Conservation (phyloP, 1,140 invertebrate genomes). For the Octopus sinensis region DNA sequence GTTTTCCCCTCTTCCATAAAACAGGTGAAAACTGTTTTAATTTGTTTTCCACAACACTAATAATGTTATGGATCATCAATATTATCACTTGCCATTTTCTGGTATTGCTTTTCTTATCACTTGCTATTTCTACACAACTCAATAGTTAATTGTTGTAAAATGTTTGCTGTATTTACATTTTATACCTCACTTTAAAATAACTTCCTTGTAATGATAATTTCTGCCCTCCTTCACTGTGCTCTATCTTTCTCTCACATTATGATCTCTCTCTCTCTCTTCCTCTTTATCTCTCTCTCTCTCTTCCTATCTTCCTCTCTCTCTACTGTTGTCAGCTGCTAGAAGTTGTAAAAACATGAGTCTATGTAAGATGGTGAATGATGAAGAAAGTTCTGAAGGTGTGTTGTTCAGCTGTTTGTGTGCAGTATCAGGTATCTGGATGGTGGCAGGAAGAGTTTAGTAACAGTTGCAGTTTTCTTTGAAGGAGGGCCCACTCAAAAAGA, state of each 20-base stretch:
- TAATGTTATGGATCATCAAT: too few relatives aligned
- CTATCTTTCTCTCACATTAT: neutral
- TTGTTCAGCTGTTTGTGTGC: conserved; percentile 5
- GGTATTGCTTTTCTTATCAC: too few relatives aligned
- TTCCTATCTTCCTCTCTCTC: neutral
- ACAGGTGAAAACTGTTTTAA: too few relatives aligned
- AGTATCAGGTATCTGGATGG: conserved; percentile 5
- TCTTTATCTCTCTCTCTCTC: neutral
- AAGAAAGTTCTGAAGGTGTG: neutral
- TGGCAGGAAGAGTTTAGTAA: neutral
- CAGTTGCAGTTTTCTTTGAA: neutral
- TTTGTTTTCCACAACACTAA: too few relatives aligned
- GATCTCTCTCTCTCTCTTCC: neutral
- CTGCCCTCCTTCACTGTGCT: neutral
- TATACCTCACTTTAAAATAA: neutral
- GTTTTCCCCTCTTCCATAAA: too few relatives aligned
- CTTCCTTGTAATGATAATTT: neutral
- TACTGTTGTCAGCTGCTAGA: conserved; percentile 2
- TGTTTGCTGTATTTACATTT: too few relatives aligned
- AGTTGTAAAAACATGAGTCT: neutral
- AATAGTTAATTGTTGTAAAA: too few relatives aligned
- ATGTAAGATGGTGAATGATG: neutral
- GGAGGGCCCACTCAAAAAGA: neutral
- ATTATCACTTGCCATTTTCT: too few relatives aligned
- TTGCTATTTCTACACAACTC: too few relatives aligned